These are phyloP conservation scores for Drosophila diplacantha DNA, from an alignment of 2,888 invertebrate species.

Conservation along the genomic window DNA sequence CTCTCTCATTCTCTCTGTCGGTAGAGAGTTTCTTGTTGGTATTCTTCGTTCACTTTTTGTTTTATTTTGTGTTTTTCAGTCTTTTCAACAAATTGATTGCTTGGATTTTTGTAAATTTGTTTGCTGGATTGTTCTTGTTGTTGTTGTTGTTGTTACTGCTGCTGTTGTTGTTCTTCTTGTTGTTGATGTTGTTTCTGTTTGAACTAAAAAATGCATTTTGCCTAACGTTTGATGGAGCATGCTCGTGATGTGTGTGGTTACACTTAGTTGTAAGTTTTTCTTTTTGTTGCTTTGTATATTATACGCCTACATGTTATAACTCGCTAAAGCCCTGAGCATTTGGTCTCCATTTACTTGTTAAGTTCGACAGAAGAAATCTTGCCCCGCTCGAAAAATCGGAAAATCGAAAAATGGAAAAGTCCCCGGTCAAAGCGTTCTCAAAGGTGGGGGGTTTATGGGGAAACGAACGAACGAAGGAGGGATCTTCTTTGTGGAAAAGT, in stretches of 20 bases:
- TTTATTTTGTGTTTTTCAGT: conserved; percentile 55
- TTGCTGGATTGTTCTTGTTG: conserved; percentile 65
- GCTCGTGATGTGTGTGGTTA: conserved; percentile 62
- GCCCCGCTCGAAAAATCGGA: conserved; percentile 30
- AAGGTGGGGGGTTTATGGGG: conserved; percentile 9
- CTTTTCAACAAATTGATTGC: conserved; percentile 69
- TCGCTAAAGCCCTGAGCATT: conserved; percentile 74
- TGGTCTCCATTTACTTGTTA: conserved; percentile 73
- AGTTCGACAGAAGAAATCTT: conserved; percentile 67
- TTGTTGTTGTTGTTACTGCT: conserved; percentile 22
- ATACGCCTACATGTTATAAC: conserved; percentile 53
- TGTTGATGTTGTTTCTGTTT: conserved; percentile 30
- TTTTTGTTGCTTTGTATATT: conserved; percentile 27
- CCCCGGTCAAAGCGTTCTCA: conserved; percentile 57
- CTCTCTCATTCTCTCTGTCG: conserved; percentile 19
- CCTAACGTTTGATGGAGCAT: conserved; percentile 62
- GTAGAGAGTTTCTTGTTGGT: conserved; percentile 33
- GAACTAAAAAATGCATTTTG: conserved; percentile 50
- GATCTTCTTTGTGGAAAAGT: conserved; percentile 24
- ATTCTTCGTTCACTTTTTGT: conserved; percentile 20
- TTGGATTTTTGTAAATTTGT: conserved; percentile 69
- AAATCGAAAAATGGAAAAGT: conserved; percentile 42
- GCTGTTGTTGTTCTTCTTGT: conserved; percentile 1
- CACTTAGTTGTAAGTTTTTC: conserved; percentile 59
- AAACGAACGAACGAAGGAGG: conserved; percentile 45